Evolutionary conservation across 2,888 invertebrate species (phyloP).

Genomic region (Pasiphila rectangulata): DNA sequence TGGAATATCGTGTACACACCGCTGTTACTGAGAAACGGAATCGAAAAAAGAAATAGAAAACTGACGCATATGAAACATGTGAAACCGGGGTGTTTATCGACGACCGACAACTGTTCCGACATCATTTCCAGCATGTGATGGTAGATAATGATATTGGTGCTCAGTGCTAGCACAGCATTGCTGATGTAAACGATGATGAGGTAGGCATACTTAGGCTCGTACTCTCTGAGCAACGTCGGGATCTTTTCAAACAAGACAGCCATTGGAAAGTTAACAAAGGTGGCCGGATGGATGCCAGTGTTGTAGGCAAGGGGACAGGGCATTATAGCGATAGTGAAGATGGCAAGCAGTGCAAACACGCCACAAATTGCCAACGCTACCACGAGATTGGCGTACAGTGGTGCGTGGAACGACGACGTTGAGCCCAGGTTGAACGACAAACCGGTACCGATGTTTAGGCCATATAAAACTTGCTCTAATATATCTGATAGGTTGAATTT

Average conservation of each 20-base stretch:
- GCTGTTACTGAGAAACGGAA: slow-evolving; percentile 49
- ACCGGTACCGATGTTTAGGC: slow-evolving; percentile 57
- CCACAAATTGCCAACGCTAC: slow-evolving; percentile 44
- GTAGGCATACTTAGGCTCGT: slow-evolving; percentile 45
- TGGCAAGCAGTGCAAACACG: slow-evolving; percentile 41
- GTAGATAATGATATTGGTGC: slow-evolving; percentile 43
- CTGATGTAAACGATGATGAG: slow-evolving; percentile 48
- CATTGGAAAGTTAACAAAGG: slow-evolving; percentile 38
- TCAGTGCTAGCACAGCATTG: slow-evolving; percentile 43
- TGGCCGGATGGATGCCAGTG: slow-evolving; percentile 37
- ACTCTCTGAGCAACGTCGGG: slow-evolving; percentile 54
- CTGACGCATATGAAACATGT: slow-evolving; percentile 37
- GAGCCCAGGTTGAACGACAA: slow-evolving; percentile 52
- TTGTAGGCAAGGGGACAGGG: slow-evolving; percentile 57
- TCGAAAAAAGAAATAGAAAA: slow-evolving; percentile 47
- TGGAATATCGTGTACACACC: slow-evolving; percentile 41
- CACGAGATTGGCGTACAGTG: slow-evolving; percentile 60
- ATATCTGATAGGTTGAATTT: slow-evolving; percentile 38
- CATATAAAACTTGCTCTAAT: slow-evolving; percentile 46
- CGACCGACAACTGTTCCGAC: slow-evolving; percentile 34
- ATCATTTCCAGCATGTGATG: slow-evolving; percentile 49
- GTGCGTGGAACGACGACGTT: slow-evolving; percentile 53
- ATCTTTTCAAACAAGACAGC: slow-evolving; percentile 55
- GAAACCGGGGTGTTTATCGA: slow-evolving; percentile 51
- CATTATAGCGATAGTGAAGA: slow-evolving; percentile 53